These are phyloP conservation scores for Trinectes maculatus DNA, from an alignment of 2,113 vertebrate species.

Conservation along the genomic window DNA sequence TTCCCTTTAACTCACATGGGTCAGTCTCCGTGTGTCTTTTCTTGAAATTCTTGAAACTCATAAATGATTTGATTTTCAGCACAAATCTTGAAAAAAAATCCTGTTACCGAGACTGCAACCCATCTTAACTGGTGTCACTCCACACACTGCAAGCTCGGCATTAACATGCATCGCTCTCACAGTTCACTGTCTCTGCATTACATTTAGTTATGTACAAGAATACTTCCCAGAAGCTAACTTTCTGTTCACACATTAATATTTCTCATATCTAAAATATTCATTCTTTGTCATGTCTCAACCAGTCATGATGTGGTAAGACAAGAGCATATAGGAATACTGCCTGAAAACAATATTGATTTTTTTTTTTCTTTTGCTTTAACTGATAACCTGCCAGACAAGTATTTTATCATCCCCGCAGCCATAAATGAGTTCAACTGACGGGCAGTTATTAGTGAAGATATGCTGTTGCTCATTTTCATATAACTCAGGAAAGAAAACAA, in stretches of 20 bases:
- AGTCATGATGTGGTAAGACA: not conserved
- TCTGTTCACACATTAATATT: not conserved
- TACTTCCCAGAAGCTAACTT: not conserved
- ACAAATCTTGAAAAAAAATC: too few relatives aligned
- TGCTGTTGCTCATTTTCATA: not conserved
- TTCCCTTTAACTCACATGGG: too few relatives aligned
- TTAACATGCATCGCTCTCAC: too few relatives aligned
- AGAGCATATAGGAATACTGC: not conserved
- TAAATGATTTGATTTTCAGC: too few relatives aligned
- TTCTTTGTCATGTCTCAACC: constrained; percentile 14
- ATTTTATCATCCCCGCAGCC: not conserved
- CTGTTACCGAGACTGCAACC: too few relatives aligned
- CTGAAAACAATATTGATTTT: not conserved
- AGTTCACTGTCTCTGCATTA: not conserved
- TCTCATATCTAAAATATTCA: not conserved
- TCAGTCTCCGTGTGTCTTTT: too few relatives aligned
- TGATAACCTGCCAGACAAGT: not conserved
- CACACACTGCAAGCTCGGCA: too few relatives aligned
- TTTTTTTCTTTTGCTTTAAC: not conserved
- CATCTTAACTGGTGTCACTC: too few relatives aligned
- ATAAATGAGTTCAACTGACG: not conserved
- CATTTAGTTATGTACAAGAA: not conserved
- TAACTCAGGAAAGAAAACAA: not conserved
- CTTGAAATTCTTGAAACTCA: too few relatives aligned
- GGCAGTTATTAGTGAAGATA: not conserved